Percentiles rank a stretch among this genome's conserved stretches.
These are phyloP conservation scores for Montipora capricornis DNA, from an alignment of 64 coral and sea anemone species.

Conservation along the genomic window DNA sequence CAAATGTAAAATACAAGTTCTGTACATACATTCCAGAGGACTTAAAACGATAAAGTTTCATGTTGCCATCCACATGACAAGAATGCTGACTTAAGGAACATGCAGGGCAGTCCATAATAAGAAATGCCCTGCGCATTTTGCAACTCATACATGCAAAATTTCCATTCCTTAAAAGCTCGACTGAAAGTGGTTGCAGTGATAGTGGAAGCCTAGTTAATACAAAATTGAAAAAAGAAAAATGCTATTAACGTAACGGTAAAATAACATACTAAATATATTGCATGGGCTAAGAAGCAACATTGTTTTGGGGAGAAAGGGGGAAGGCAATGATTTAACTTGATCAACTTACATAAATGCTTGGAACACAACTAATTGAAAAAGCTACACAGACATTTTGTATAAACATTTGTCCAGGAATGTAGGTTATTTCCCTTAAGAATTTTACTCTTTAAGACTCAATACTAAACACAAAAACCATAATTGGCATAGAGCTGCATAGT, in stretches of 20 bases:
- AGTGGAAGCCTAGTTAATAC: conserved; percentile 3
- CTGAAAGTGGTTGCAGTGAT: conserved; percentile 50
- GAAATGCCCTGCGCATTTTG: background rate
- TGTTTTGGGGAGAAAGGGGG: too few species aligned
- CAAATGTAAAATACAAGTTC: background rate
- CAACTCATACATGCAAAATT: conserved; percentile 55
- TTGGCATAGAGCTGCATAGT: too few species aligned
- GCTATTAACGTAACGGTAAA: background rate
- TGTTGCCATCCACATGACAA: conserved; percentile 63
- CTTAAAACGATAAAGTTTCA: conserved; percentile 56
- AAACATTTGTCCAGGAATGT: too few species aligned
- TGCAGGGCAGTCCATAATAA: conserved; percentile 53
- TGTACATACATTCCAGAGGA: conserved; percentile 31
- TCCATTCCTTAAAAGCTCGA: conserved; percentile 62
- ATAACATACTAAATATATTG: background rate
- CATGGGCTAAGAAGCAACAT: too few species aligned
- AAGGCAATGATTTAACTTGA: too few species aligned
- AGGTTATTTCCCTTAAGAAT: too few species aligned
- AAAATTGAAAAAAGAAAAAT: background rate
- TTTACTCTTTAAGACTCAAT: too few species aligned
- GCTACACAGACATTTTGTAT: too few species aligned
- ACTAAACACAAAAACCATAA: too few species aligned
- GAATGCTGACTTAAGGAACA: conserved; percentile 56
- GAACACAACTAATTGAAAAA: too few species aligned
- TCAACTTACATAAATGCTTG: too few species aligned